Percentiles rank a stretch among this genome's conserved stretches.
phyloP scores from a whole-genome alignment of 1,140 invertebrate genomes.

The Archivesica marissinica region DNA sequence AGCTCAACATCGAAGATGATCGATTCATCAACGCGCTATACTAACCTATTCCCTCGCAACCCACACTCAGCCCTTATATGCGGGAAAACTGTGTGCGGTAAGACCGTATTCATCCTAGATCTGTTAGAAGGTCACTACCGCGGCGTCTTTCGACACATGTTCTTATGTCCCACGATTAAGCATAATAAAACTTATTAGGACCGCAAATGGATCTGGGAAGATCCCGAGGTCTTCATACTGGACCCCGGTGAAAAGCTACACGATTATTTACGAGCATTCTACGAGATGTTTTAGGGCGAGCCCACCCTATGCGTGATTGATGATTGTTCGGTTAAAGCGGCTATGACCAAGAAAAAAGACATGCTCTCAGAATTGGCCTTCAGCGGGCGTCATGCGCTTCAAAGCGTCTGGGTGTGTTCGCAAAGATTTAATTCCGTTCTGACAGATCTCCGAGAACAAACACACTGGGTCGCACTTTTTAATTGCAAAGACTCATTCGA shows the following conservation, averaged over 20 bases:
- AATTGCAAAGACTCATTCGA: not conserved
- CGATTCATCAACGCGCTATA: no score
- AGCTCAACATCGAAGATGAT: not conserved
- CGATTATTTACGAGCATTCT: conserved; percentile 22
- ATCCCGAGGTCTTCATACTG: not conserved
- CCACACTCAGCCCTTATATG: not conserved
- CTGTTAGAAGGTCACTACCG: not conserved
- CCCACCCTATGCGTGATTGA: conserved; percentile 45
- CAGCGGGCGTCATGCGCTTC: not conserved
- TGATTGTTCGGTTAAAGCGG: not conserved
- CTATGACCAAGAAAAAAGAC: conserved; percentile 43
- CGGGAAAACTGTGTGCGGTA: not conserved
- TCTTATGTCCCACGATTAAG: not conserved
- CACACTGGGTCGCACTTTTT: not conserved
- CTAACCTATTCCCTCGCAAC: no score
- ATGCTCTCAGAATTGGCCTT: conserved; percentile 36
- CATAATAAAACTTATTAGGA: not conserved
- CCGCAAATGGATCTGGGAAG: not conserved
- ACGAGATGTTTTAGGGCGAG: conserved; percentile 7
- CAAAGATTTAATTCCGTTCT: conserved; percentile 36
- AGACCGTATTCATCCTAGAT: no score
- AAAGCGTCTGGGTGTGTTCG: conserved; percentile 16
- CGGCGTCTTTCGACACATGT: not conserved
- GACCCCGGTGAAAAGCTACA: not conserved
- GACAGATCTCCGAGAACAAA: not conserved